Base-by-base conservation (phyloP, 2,797 vertebrate genomes). In the Yasuhikotakia modesta region DNA sequence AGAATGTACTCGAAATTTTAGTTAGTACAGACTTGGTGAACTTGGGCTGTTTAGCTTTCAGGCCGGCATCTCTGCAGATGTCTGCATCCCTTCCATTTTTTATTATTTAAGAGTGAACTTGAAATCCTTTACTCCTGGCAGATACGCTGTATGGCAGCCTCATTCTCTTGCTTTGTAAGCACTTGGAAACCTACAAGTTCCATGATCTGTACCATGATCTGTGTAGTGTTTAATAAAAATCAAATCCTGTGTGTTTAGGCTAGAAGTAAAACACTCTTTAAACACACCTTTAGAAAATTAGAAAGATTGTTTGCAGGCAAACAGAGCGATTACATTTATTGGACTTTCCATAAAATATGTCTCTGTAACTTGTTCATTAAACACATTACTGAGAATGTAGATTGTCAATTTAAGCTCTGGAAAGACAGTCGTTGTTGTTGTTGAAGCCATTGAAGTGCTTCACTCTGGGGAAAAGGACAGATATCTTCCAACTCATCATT, bases 191-290 rank as follows among this genome's bases (percentile, higher is more conserved):
- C 50, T 50, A 43, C 17, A 11, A 63, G 24, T 61, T 69, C 52
- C 52, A 58, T 58, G 53, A 68, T 32, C 43, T 69, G 65, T 52
- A 50, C 53, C 27, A 24, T 61, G 46, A 77, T 77, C 74, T 39
- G 24, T 61, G 48, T 69, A 45, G n/a, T 24, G 24, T 24, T 76
- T 63, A 17, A 61, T 32, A 27, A 11, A 32, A 61, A 63, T 60
- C 57, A 27, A 61, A 39, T 50, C 22, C 8, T 21, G 17, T 24
- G 12, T 24, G 14, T 73, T 39, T 48, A 50, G 17, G 16, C 39
- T 12, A 13, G 64, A 64, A 64, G 46, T 21, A 30, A 16, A 43
- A 16, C 22, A 27, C 4, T 19, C 22, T 57, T 67, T 67, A 58
- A 58, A 64, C 39, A 12, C 12, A 14, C 35, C 21, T 45, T 55